Evolutionary conservation across 2,797 vertebrate species (phyloP).

Genomic region (Ciconia nigra): DNA sequence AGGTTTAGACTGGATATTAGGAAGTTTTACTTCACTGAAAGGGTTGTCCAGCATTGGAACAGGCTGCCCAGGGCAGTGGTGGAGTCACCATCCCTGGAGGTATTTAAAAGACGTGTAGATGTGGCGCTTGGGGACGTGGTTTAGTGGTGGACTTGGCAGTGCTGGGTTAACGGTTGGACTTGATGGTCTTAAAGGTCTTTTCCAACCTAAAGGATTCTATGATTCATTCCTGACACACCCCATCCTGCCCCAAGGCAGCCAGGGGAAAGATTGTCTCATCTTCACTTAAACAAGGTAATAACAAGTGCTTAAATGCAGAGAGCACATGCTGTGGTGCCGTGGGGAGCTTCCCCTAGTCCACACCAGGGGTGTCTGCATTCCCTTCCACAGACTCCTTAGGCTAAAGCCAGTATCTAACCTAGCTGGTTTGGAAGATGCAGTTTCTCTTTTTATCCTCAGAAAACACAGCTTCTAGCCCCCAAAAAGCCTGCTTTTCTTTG

Average conservation of each 20-base stretch:
- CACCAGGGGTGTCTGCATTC: not conserved
- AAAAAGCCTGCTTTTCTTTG: not conserved
- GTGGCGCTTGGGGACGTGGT: not conserved
- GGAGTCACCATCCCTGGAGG: not conserved
- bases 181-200: not conserved
- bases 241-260: not conserved
- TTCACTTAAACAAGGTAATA: not conserved
- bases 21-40: not conserved
- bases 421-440: not conserved
- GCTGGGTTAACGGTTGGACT: not conserved
- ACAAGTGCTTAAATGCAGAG: not conserved
- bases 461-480: not conserved
- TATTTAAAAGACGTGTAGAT: not conserved
- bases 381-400: not conserved
- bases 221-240: not conserved
- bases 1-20: not conserved
- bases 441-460: not conserved
- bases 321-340: not conserved
- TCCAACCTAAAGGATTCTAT: not conserved
- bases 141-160: not conserved
- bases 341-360: not conserved
- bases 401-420: not conserved
- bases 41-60: not conserved
- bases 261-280: not conserved
- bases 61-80: not conserved